Conservation (phyloP, 2,888 invertebrate genomes). For the Nomada ruficornis region DNA sequence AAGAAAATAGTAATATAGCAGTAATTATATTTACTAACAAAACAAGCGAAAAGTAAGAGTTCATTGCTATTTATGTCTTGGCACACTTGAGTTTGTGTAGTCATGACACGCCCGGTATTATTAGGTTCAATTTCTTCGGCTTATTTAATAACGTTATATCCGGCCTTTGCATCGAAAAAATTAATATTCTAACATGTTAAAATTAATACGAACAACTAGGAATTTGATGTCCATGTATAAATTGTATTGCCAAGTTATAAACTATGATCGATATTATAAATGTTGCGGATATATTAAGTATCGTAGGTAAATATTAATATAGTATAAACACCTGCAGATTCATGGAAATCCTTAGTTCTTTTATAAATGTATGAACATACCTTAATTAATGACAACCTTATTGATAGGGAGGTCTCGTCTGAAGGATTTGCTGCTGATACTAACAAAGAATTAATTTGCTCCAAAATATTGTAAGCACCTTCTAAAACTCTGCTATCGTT, state of each 20-base stretch:
- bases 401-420: constrained; percentile 88
- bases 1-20: not conserved
- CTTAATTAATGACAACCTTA: constrained; percentile 88
- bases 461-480: constrained; percentile 79
- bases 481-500: constrained; percentile 74
- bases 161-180: constrained; percentile 11
- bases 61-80: constrained; percentile 75
- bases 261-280: not conserved
- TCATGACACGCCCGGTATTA: constrained; percentile 73
- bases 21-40: constrained; percentile 41
- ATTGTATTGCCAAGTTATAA: not conserved
- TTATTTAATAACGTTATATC: constrained; percentile 73
- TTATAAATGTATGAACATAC: constrained; percentile 81
- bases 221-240: not conserved
- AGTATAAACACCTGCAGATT: not conserved
- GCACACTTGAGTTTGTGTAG: constrained; percentile 70
- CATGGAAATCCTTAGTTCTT: not conserved
- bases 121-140: constrained; percentile 70
- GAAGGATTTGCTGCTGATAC: constrained; percentile 87
- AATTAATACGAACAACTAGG: not conserved
- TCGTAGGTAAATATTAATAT: not conserved
- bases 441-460: constrained; percentile 85
- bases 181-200: constrained; percentile 16
- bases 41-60: constrained; percentile 64
- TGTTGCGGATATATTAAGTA: not conserved